phyloP scores from a whole-genome alignment of 2,113 vertebrate species.

The Pachycephala philippinensis region DNA sequence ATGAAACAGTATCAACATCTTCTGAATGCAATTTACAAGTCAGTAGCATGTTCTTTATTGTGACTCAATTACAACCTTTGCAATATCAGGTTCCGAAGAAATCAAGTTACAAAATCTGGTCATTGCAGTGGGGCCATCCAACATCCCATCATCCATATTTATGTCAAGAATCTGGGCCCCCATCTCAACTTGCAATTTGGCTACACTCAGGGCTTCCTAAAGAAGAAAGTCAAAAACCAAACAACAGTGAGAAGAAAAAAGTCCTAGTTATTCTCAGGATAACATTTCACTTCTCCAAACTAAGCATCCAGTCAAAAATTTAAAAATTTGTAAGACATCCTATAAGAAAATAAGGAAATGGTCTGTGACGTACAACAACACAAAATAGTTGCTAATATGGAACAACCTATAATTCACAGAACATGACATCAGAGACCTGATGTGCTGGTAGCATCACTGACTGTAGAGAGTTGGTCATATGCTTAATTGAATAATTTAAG shows the following conservation, averaged over 20 bases:
- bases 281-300: background rate
- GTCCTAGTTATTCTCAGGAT: background rate
- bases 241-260: background rate
- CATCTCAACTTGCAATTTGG: slow-evolving; percentile 94
- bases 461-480: background rate
- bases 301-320: background rate
- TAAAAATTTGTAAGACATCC: background rate
- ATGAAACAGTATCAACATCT: background rate
- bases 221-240: background rate
- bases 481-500: background rate
- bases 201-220: slow-evolving; percentile 89
- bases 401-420: background rate
- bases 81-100: slow-evolving; percentile 90
- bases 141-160: slow-evolving; percentile 98
- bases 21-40: background rate
- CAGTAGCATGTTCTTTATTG: background rate
- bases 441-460: background rate
- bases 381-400: background rate
- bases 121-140: slow-evolving; percentile 90
- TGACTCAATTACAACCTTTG: slow-evolving; percentile 76
- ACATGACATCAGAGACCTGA: background rate
- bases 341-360: background rate
- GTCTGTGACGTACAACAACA: background rate
- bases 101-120: slow-evolving; percentile 89
- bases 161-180: slow-evolving; percentile 95